Base-by-base conservation (phyloP, 2,888 invertebrate genomes). In the Cryptus viduatorius region DNA sequence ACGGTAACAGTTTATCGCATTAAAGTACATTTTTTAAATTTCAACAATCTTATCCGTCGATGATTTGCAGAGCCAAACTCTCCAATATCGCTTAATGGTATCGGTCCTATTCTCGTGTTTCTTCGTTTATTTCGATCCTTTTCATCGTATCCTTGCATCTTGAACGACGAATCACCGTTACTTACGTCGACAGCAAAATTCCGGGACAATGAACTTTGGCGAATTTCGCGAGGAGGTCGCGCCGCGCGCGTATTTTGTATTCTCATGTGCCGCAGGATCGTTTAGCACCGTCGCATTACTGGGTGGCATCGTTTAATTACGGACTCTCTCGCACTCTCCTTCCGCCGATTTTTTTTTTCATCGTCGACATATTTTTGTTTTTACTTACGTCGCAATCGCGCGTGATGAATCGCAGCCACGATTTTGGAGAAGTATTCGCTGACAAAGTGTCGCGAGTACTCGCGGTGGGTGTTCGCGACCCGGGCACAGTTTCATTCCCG, bases 291-390 rank as follows among this genome's bases (percentile, higher is more conserved):
- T 87, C 87, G 84, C 82, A 79, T 84, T 83, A 68, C 81, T 77
- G 87, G 86, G 85, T 87, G 86, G 87, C 84, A 86, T 79, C 84
- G 86, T 86, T 87, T 86, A 86, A 87, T 86, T 86, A 79, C 81
- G 65, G 12, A 16, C 64, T 16, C 44, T 53, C 61, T 83, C 61
- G n/a, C 64, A 61, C 53, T 48, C 67, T 64, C 37, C 37, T 37
- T 37, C 37, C 37, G 8, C 37, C 37, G 37, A 37, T 59, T 64
- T 50, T 68, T 67, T 61, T 67, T 61, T 61, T 61, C 8, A 37
- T 73, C 48, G 46, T 68, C 75, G 46, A 61, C 46, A 56, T 75
- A 61, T 48, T 24, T 44, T 73, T 56, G n/a, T 67, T 73, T 64
- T 79, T 42, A 37, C 16, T 19, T 48, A 71, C 44, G 44, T 48